phyloP scores from a whole-genome alignment of 2,888 invertebrate genomes.

The Ecdyonurus torrentis region DNA sequence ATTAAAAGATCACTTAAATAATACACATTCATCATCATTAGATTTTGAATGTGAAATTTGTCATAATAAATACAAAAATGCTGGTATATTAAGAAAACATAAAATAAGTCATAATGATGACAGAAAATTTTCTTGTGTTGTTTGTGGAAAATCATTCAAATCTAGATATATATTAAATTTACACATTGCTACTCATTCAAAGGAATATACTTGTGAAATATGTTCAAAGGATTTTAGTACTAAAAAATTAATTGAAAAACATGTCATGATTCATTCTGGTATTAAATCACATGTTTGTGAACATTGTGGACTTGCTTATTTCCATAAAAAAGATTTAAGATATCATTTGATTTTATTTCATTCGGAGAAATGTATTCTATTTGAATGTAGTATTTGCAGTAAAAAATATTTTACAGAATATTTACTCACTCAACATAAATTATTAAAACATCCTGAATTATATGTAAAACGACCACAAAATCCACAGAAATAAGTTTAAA shows the following conservation, averaged over 20 bases:
- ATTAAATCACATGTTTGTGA: not conserved
- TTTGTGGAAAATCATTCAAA: too few species aligned
- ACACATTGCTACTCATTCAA: too few species aligned
- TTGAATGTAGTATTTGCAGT: not conserved
- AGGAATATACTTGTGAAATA: not conserved
- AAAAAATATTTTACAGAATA: not conserved
- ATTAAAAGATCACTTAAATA: not conserved
- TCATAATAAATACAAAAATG: not conserved
- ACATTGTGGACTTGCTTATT: not conserved
- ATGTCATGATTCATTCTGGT: constrained; percentile 1
- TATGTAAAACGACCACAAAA: too few species aligned
- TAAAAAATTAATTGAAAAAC: not conserved
- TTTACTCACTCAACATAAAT: not conserved
- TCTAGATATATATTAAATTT: too few species aligned
- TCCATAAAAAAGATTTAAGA: not conserved
- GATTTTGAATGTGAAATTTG: not conserved
- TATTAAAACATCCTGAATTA: not conserved
- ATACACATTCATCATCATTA: not conserved
- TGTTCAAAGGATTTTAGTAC: constrained; percentile 1
- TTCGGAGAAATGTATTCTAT: not conserved
- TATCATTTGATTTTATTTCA: not conserved
- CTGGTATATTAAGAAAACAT: not conserved
- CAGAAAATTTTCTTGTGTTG: too few species aligned
- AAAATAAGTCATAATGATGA: too few species aligned
- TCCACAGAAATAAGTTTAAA: too few species aligned